Evolutionary conservation across 92 coral and sea anemone genomes (phyloP).

Genomic region (Siderastrea radians): DNA sequence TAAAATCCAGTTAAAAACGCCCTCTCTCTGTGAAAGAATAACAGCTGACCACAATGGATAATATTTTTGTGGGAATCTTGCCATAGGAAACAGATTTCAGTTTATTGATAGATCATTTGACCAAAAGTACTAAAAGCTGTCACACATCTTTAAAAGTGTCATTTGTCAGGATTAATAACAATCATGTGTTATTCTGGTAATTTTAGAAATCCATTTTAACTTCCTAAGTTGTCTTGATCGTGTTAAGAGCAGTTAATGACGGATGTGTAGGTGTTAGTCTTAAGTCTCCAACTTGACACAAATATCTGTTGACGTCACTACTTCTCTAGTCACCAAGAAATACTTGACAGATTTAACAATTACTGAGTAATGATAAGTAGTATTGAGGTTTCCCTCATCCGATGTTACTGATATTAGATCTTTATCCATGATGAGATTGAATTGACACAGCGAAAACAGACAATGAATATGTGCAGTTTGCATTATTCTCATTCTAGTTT

Average conservation of each 20-base stretch:
- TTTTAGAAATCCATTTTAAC: constrained; percentile 1
- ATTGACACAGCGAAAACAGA: not conserved
- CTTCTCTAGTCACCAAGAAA: not conserved
- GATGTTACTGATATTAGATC: not conserved
- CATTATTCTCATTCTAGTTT: not conserved
- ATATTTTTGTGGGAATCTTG: constrained; percentile 12
- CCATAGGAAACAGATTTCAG: constrained; percentile 23
- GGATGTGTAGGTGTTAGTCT: not conserved
- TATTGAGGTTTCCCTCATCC: constrained; percentile 3
- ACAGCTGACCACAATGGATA: not conserved
- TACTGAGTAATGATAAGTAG: not conserved
- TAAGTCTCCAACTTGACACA: not conserved
- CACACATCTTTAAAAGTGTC: not conserved
- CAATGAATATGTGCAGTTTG: not conserved
- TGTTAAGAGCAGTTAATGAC: not conserved
- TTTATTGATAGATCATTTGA: not conserved
- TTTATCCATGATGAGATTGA: not conserved
- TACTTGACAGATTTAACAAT: not conserved
- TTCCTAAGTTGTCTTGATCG: not conserved
- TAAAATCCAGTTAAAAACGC: not conserved
- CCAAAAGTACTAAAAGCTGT: not conserved
- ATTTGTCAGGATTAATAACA: not conserved
- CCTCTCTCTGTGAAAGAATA: not conserved
- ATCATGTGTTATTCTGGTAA: not conserved
- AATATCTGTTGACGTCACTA: not conserved